phyloP scores from a whole-genome alignment of 30 jellyfish, hydroid and myxozoan genomes.

The Phacellophora camtschatica region DNA sequence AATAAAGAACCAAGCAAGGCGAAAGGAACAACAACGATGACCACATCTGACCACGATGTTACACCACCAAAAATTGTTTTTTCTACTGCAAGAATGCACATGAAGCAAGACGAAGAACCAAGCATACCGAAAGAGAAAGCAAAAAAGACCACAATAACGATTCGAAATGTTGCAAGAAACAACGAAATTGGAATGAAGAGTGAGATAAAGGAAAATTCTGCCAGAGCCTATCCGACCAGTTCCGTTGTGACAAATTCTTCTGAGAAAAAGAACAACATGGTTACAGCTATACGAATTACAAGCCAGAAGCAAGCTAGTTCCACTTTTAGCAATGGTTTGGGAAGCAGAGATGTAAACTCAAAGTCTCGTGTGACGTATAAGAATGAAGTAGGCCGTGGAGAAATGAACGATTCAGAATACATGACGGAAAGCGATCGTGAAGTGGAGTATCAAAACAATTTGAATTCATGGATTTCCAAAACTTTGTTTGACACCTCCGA shows the following conservation, averaged over 20 bases:
- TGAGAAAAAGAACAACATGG: not conserved
- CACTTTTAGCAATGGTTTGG: not conserved
- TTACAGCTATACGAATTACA: not conserved
- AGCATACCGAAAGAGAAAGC: not conserved
- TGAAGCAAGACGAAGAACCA: not conserved
- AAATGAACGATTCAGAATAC: not conserved
- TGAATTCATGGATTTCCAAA: too few relatives aligned
- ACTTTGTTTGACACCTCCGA: too few relatives aligned
- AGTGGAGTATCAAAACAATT: too few relatives aligned
- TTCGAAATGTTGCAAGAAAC: not conserved
- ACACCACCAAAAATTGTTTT: too few relatives aligned
- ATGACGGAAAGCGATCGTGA: too few relatives aligned
- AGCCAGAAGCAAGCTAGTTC: not conserved
- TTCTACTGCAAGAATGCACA: not conserved
- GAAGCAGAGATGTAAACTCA: not conserved
- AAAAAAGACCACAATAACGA: not conserved
- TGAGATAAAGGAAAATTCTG: not conserved
- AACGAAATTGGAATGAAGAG: not conserved
- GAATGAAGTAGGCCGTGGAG: not conserved
- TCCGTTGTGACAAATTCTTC: not conserved
- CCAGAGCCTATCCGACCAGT: too few relatives aligned
- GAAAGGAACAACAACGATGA: not conserved
- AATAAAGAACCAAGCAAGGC: not conserved
- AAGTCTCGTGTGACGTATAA: not conserved
- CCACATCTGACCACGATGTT: too few relatives aligned